These are phyloP conservation scores for Myanophis thanlyinensis DNA, from an alignment of 2,113 vertebrate species.

Conservation along the genomic window DNA sequence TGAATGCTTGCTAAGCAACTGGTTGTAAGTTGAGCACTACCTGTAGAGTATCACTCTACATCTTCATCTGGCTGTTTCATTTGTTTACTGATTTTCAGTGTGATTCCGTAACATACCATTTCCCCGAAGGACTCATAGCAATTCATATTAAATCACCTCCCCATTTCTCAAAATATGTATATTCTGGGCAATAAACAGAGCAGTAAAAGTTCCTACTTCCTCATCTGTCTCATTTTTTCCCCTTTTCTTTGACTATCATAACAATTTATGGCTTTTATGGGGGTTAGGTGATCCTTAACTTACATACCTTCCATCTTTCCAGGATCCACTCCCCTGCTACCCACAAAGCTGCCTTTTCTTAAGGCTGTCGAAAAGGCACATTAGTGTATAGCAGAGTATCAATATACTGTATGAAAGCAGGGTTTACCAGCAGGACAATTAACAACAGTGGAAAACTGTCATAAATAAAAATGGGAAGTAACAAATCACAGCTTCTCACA, in stretches of 20 bases:
- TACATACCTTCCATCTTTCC: background rate
- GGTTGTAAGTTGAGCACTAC: background rate
- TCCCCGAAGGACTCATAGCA: background rate
- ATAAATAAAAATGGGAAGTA: conserved; percentile 30
- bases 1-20: too few species aligned
- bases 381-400: background rate
- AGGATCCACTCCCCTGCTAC: background rate
- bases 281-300: background rate
- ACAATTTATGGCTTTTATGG: background rate
- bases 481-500: background rate
- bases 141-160: background rate
- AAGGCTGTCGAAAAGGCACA: conserved; percentile 3
- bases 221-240: background rate
- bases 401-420: background rate
- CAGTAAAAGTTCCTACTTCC: too few species aligned
- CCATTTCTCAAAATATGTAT: background rate
- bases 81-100: background rate
- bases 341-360: conserved; percentile 6
- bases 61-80: background rate
- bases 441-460: conserved; percentile 8
- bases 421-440: conserved; percentile 18
- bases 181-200: background rate
- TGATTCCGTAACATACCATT: background rate
- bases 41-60: background rate
- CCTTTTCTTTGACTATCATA: background rate